Conservation (phyloP, 2,113 vertebrate genomes). For the Australoheros scitulus region DNA sequence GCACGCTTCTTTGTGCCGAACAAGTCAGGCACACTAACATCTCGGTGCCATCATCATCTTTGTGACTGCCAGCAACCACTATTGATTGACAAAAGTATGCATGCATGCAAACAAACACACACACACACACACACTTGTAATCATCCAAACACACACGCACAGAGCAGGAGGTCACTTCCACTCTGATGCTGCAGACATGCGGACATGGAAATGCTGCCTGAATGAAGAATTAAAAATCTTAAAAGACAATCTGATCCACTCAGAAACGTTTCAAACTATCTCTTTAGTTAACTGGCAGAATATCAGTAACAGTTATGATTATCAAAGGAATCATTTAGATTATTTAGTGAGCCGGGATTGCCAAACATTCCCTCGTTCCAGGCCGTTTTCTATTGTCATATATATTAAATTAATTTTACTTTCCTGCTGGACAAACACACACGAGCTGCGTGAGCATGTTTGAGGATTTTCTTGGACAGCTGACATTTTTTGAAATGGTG, state of each 20-base stretch:
- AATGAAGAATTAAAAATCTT: background rate
- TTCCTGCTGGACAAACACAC: background rate
- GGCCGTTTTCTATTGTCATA: background rate
- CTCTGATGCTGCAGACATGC: conserved; percentile 5
- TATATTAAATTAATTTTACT: background rate
- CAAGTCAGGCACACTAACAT: conserved; percentile 99
- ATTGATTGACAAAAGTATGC: conserved; percentile 92
- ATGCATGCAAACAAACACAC: conserved; percentile 67
- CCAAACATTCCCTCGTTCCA: background rate
- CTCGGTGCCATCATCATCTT: conserved; percentile 93
- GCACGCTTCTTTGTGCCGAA: conserved; percentile 90
- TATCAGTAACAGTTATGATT: background rate
- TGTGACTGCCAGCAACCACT: conserved; percentile 88
- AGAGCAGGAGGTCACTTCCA: conserved; percentile 44
- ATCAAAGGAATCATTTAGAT: background rate
- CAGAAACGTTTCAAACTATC: background rate
- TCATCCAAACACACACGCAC: conserved; percentile 15
- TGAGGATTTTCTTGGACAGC: background rate
- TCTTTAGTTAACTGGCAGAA: background rate
- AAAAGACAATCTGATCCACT: background rate
- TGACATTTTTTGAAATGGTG: background rate
- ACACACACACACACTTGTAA: conserved; percentile 21
- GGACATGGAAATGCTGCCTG: background rate
- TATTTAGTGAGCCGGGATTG: background rate
- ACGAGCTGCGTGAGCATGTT: background rate